phyloP scores from a whole-genome alignment of 2,797 vertebrate genomes.

The Coracias cyanogaster region DNA sequence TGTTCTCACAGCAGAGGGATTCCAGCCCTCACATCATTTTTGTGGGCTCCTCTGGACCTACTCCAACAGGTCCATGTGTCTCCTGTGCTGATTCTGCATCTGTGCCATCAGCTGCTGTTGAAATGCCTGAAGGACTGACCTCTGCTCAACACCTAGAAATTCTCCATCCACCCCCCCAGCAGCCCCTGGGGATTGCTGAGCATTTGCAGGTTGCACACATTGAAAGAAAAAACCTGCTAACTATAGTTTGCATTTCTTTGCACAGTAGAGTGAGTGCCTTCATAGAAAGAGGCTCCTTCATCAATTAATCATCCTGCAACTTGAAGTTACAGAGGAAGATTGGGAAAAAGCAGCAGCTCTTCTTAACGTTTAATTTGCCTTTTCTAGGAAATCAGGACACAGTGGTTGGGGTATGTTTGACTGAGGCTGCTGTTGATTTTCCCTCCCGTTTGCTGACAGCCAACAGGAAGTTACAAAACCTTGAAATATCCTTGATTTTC shows the following conservation, averaged over 20 bases:
- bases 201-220: not conserved
- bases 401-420: not conserved
- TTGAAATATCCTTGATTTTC: not conserved
- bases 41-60: not conserved
- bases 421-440: not conserved
- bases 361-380: not conserved
- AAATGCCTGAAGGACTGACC: not conserved
- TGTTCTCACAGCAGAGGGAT: not conserved
- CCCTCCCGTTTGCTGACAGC: not conserved
- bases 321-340: not conserved
- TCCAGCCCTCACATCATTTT: not conserved
- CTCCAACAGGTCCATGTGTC: too few species aligned
- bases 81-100: too few species aligned
- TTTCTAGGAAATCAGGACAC: not conserved
- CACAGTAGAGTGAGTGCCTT: not conserved
- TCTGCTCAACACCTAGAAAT: not conserved
- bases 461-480: not conserved
- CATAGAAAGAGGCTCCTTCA: not conserved
- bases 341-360: not conserved
- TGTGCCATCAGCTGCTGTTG: not conserved
- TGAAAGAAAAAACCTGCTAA: not conserved
- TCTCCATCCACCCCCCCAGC: not conserved
- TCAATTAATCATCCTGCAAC: not conserved
- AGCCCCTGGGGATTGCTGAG: accelerated
- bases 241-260: not conserved